These are phyloP conservation scores for Chionodraco myersi DNA, from an alignment of 2,113 vertebrate species.

Conservation along the genomic window DNA sequence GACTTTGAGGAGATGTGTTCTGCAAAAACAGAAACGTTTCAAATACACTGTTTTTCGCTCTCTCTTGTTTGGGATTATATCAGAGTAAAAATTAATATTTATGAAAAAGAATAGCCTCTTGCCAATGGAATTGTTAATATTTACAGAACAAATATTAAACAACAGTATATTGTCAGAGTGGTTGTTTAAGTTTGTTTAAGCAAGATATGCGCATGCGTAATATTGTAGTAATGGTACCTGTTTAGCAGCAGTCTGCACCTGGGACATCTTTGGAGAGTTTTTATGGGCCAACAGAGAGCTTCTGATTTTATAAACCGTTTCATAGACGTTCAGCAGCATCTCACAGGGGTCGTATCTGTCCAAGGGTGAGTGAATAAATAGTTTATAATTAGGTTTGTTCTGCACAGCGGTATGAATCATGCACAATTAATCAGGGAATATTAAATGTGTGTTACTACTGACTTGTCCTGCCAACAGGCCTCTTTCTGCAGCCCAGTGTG, in stretches of 20 bases:
- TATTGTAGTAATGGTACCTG: constrained; percentile 68
- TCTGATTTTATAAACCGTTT: constrained; percentile 84
- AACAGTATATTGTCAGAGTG: too few relatives aligned
- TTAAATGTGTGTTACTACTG: constrained; percentile 43
- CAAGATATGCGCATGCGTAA: not conserved
- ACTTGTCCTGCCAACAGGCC: constrained; percentile 83
- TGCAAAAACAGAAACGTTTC: constrained; percentile 26
- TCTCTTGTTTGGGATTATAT: not conserved
- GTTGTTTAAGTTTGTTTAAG: too few relatives aligned
- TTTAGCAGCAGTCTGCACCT: constrained; percentile 68
- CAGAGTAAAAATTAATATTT: too few relatives aligned
- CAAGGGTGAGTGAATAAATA: constrained; percentile 26
- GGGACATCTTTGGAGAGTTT: constrained; percentile 72
- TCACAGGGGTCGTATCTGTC: constrained; percentile 83
- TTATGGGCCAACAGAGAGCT: constrained; percentile 81
- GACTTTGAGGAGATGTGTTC: constrained; percentile 73
- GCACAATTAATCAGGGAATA: not conserved
- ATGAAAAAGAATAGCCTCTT: not conserved
- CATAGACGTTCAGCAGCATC: constrained; percentile 83
- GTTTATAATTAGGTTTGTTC: not conserved
- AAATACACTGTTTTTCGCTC: not conserved
- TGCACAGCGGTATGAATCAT: not conserved
- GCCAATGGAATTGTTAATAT: not conserved
- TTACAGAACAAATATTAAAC: not conserved
- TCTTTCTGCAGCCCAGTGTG: constrained; percentile 84